Base-by-base conservation (phyloP, 2,888 invertebrate genomes). In the Limenitis arthemis region DNA sequence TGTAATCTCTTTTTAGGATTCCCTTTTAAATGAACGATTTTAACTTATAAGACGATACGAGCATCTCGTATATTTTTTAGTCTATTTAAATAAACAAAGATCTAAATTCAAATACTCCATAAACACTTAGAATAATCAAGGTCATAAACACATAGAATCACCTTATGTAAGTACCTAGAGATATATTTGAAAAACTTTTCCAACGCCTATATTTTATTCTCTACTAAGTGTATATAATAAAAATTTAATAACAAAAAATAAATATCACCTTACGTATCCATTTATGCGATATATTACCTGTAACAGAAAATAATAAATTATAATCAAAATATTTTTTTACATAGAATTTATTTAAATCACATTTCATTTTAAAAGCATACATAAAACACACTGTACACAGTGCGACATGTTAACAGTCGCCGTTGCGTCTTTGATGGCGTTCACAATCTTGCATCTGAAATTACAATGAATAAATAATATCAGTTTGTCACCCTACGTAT, bases 361-460 rank as follows among this genome's bases (percentile, higher is more conserved):
- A 29, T 5, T 6, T 7, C 4, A 43, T 3, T 20, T 8, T 12
- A 11, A 30, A 31, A 28, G n/a, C 5, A 20, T 3, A 20, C 1
- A 20, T 20, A 20, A 20, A 20, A 20, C 20, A 20, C 20, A 65
- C 65, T 64, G 69, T 56, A 65, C 70, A 62, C 66, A 67, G 63
- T 68, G 64, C 60, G 68, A 70, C 85, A 86, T 85, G 70, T 84
- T 84, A 85, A 56, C 73, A 69, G 47, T 60, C 51, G 64, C 59
- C 31, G 44, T 40, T 37, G 44, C 47, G 47, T 50, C 42, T 51
- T 28, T 6, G n/a, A 55, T 60, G 56, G 61, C 58, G 58, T 64
- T 55, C 42, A 37, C 49, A 33, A 40, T 53, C 31, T 32, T 58
- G 56, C 56, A 55, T 48, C 56, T 59, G 59, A 44, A 63, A 60